These are phyloP conservation scores for Cataglyphis albicans DNA, from an alignment of 2,888 invertebrate species.

Conservation along the genomic window DNA sequence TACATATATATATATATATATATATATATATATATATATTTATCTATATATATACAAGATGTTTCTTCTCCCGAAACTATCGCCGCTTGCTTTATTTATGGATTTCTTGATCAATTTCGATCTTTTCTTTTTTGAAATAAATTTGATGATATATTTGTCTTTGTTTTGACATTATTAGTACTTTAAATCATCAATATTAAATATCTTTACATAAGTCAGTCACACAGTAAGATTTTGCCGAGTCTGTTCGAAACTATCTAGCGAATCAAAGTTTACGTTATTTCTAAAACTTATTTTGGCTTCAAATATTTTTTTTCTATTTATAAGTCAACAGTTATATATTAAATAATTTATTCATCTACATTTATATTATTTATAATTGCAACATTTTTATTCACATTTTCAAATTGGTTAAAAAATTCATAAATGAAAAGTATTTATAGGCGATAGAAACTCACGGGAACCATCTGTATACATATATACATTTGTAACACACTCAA, in stretches of 20 bases:
- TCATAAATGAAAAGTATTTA: constrained; percentile 7
- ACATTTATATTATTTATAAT: neutral
- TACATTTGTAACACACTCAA: constrained; percentile 63
- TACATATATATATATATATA: constrained; percentile 46
- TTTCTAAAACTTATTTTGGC: neutral
- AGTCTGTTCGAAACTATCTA: constrained; percentile 6
- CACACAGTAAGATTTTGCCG: neutral
- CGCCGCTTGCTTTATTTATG: constrained; percentile 19
- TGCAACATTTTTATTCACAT: neutral
- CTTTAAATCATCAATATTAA: neutral
- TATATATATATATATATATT: constrained; percentile 38
- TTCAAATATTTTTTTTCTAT: neutral
- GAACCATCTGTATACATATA: constrained; percentile 40
- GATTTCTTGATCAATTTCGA: constrained; percentile 40
- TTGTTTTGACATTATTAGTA: neutral
- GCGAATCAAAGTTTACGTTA: neutral
- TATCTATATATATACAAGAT: constrained; percentile 52
- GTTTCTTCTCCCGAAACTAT: constrained; percentile 26
- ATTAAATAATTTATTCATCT: constrained; percentile 8
- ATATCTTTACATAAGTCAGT: neutral
- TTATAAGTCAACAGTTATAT: neutral
- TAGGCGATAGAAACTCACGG: constrained; percentile 10
- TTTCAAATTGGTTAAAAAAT: constrained; percentile 29
- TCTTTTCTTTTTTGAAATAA: neutral
- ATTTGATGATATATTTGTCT: neutral